Evolutionary conservation across 92 coral and sea anemone genomes (phyloP).

Genomic region (Porites cylindrica): DNA sequence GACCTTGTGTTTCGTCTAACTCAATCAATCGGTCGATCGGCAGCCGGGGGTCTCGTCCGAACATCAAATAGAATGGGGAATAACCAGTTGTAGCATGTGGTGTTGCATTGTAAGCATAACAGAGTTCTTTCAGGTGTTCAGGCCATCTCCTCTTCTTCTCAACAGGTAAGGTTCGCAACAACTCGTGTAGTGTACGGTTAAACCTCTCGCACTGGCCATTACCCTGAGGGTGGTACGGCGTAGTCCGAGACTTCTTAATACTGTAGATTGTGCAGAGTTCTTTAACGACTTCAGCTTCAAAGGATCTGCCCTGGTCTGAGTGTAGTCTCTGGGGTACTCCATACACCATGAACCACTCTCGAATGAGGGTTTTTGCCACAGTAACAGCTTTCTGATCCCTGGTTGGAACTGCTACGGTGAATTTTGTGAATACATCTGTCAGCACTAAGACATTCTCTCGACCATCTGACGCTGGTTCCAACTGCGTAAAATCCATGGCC

Average conservation of each 20-base stretch:
- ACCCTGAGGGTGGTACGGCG: slow-evolving; percentile 80
- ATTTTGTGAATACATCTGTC: slow-evolving; percentile 72
- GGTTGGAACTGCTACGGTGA: slow-evolving; percentile 63
- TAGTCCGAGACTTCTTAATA: slow-evolving; percentile 69
- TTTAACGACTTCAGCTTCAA: slow-evolving; percentile 64
- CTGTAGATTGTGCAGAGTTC: slow-evolving; percentile 73
- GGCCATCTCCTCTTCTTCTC: slow-evolving; percentile 67
- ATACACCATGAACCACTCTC: slow-evolving; percentile 73
- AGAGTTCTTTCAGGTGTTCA: slow-evolving; percentile 73
- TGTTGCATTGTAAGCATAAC: slow-evolving; percentile 79
- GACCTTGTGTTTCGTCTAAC: neutral
- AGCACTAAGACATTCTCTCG: slow-evolving; percentile 65
- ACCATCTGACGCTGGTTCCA: slow-evolving; percentile 69
- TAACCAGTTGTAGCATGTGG: slow-evolving; percentile 78
- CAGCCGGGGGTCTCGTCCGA: slow-evolving; percentile 57
- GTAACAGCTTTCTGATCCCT: slow-evolving; percentile 67
- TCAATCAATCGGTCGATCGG: slow-evolving; percentile 57
- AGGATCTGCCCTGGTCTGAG: slow-evolving; percentile 77
- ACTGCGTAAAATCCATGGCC: slow-evolving; percentile 65
- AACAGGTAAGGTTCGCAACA: slow-evolving; percentile 58
- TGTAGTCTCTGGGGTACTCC: slow-evolving; percentile 72
- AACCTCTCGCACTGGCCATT: slow-evolving; percentile 81
- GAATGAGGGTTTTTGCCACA: slow-evolving; percentile 55
- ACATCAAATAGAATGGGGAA: slow-evolving; percentile 72
- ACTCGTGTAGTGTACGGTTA: slow-evolving; percentile 71